Percentiles rank a stretch among this genome's conserved stretches.
phyloP scores from a whole-genome alignment of 2,797 vertebrate species.

The Sitta carolinensis region DNA sequence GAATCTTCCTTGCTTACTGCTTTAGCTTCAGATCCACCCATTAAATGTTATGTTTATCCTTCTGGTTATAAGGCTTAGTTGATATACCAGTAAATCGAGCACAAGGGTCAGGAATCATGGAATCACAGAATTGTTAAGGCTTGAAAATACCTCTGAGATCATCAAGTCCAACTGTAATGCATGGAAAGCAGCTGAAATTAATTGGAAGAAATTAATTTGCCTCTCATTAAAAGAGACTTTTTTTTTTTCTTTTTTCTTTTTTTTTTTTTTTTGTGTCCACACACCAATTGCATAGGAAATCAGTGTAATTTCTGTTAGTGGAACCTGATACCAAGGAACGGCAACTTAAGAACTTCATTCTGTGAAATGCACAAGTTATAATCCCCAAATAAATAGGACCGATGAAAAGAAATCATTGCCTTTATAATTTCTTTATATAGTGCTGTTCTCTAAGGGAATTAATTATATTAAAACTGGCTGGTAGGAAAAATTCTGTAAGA shows the following conservation, averaged over 20 bases:
- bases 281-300: neutral
- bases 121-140: neutral
- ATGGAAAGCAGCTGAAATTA: neutral
- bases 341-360: neutral
- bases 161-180: neutral
- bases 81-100: neutral
- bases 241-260: neutral
- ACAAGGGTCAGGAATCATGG: neutral
- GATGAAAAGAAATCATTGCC: neutral
- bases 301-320: neutral
- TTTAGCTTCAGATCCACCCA: neutral
- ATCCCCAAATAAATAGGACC: neutral
- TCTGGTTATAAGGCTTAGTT: neutral
- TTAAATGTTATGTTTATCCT: neutral
- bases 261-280: neutral
- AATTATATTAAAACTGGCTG: neutral
- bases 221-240: neutral
- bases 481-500: neutral
- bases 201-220: neutral
- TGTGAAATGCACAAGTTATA: neutral
- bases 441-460: neutral
- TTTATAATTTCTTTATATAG: neutral
- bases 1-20: neutral
- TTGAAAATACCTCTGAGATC: neutral
- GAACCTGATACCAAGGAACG: neutral